Evolutionary conservation across 2,113 vertebrate species (phyloP), one percentile per base, ranked within the genome.

Genomic region (Nibea coibor): DNA sequence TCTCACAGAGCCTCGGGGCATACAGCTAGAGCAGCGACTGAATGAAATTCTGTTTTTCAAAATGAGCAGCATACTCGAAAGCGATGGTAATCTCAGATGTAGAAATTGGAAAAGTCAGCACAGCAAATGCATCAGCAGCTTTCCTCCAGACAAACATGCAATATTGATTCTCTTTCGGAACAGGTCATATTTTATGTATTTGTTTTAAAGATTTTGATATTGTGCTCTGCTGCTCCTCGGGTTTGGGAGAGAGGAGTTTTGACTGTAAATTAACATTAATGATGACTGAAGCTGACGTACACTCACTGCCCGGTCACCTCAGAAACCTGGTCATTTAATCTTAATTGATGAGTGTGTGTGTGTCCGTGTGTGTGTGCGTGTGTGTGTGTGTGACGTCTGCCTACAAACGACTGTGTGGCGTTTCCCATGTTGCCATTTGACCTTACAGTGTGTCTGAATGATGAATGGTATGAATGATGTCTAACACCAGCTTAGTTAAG

Each of bases 51-150:
- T 87, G 88, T 90, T 93, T 91, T 87, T 92, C 82, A 87, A 93
- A 94, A 91, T 90, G 89, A 93, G 91, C 90, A 61, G 86, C 87
- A 67, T 77, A 83, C 86, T 91, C 88, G 35, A 89, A 91, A 88
- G 91, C 85, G 90, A 91, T 91, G 88, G 87, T 92, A 92, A 94
- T 94, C 92, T 93, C 85, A 87, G 89, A 89, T 92, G 89, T 91
- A 92, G 89, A 91, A 91, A 93, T 93, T 91, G 92, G 91, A 93
- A 94, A 92, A 92, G 89, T 90, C 88, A 91, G 87, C 89, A 81
- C 87, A 68, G 88, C 85, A 90, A 94, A 92, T 89, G 88, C 83
- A 90, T 91, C 89, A 87, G 86, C 83, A 73, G 85, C 87, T 91
- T 89, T 88, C 89, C 88, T 75, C 83, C 91, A 91, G 90, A 93